Conservation (phyloP, 2,797 vertebrate species). For the Macroramphosus scolopax region DNA sequence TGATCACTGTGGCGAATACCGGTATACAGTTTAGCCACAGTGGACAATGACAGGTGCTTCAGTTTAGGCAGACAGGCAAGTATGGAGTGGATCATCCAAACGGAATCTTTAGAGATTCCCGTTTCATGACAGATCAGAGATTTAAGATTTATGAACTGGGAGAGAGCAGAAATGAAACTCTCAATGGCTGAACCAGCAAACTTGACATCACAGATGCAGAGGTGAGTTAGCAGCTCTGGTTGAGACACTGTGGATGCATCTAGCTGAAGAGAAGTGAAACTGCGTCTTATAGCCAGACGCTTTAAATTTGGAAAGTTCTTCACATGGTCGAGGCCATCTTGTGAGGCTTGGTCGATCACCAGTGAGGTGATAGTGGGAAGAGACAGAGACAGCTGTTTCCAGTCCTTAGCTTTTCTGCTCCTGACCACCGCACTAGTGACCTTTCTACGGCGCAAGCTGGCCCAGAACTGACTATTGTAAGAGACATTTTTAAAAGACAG, state of each 20-base stretch:
- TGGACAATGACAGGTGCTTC: constrained; percentile 53
- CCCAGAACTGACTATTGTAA: constrained; percentile 58
- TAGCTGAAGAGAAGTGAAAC: neutral
- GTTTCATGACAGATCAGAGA: constrained; percentile 50
- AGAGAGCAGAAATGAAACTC: constrained; percentile 9
- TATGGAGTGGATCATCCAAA: constrained; percentile 16
- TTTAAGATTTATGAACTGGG: constrained; percentile 43
- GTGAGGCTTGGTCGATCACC: constrained; percentile 12
- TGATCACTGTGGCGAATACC: neutral
- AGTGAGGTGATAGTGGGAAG: constrained; percentile 50
- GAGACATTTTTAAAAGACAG: constrained; percentile 22
- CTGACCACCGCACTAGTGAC: constrained; percentile 38
- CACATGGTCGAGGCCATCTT: constrained; percentile 7
- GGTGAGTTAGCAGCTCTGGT: constrained; percentile 49
- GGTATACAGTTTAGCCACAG: no score
- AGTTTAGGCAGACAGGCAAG: constrained; percentile 44
- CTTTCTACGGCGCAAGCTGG: constrained; percentile 49
- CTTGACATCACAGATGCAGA: constrained; percentile 46
- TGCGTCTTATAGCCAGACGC: constrained; percentile 45
- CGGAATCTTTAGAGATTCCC: accelerated
- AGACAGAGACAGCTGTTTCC: constrained; percentile 15
- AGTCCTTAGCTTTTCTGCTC: constrained; percentile 31
- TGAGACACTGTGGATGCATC: neutral
- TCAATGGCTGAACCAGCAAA: neutral
- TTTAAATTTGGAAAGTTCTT: constrained; percentile 36